phyloP scores from a whole-genome alignment of 1,140 invertebrate genomes.

The Temnothorax nylanderi region DNA sequence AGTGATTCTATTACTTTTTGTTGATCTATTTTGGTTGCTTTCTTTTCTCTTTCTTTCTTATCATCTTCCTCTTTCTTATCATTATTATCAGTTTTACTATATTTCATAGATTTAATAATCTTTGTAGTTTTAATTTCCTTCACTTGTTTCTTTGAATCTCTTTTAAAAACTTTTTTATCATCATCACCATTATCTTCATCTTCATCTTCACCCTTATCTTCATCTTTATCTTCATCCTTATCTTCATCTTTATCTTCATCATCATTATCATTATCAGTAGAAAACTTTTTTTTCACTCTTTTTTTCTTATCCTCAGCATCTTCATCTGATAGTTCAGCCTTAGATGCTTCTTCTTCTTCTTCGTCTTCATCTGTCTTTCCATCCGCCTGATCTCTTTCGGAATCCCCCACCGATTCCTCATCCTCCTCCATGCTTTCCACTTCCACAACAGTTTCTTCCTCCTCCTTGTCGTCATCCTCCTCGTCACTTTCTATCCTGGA shows the following conservation, averaged over 20 bases:
- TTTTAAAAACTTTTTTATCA: conserved; percentile 14
- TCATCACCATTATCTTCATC: conserved; percentile 43
- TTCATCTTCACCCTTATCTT: conserved; percentile 37
- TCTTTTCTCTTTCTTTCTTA: neutral
- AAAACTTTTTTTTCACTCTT: conserved; percentile 2
- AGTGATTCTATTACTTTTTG: conserved; percentile 12
- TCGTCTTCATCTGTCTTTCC: conserved; percentile 34
- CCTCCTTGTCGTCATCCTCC: conserved; percentile 45
- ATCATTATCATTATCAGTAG: conserved; percentile 21
- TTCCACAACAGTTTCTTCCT: conserved; percentile 39
- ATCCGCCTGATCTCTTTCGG: conserved; percentile 30
- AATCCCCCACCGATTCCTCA: conserved; percentile 13
- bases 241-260: conserved; percentile 37
- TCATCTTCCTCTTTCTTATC: conserved; percentile 27
- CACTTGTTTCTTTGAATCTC: conserved; percentile 17
- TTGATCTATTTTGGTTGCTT: neutral
- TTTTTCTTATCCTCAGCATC: conserved; percentile 48
- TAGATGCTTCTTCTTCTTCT: conserved; percentile 5
- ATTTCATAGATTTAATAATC: neutral
- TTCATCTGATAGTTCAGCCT: conserved; percentile 9
- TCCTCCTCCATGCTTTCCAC: conserved; percentile 39
- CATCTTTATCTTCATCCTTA: conserved; percentile 6
- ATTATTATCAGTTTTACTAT: conserved; percentile 47
- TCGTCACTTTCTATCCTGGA: conserved; percentile 10
- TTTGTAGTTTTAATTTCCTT: conserved; percentile 19